phyloP scores from a whole-genome alignment of 2,888 invertebrate genomes.

The Operophtera brumata region DNA sequence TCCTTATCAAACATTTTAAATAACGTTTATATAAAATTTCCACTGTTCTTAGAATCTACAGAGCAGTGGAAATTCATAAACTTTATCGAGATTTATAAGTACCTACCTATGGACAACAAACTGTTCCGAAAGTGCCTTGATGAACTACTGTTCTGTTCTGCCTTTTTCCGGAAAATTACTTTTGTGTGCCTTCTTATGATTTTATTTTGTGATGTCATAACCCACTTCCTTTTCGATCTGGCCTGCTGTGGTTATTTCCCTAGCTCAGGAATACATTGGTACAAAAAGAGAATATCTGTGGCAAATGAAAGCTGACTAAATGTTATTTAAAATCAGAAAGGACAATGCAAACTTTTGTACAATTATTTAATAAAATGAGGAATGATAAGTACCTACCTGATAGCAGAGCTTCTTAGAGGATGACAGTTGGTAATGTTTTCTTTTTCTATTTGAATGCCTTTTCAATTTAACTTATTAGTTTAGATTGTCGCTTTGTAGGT shows the following conservation, averaged over 20 bases:
- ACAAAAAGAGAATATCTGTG: neutral
- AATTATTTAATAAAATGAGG: neutral
- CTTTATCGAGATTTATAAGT: neutral
- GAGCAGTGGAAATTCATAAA: slow-evolving; percentile 1
- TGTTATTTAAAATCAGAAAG: neutral
- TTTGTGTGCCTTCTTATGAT: neutral
- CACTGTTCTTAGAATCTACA: neutral
- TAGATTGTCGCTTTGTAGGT: slow-evolving; percentile 9
- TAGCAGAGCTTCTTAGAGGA: slow-evolving; percentile 1
- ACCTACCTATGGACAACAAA: neutral
- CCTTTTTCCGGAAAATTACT: neutral
- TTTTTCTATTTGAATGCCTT: neutral
- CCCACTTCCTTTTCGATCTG: neutral
- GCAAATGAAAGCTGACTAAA: neutral
- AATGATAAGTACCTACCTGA: neutral
- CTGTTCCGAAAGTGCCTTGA: neutral
- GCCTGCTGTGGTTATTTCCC: neutral
- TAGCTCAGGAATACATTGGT: neutral
- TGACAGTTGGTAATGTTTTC: slow-evolving; percentile 7
- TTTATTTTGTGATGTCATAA: slow-evolving; percentile 6
- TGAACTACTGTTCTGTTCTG: neutral
- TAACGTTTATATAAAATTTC: too few species aligned
- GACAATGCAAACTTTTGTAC: neutral
- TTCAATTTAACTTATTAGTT: neutral
- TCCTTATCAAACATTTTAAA: too few species aligned